A percentile compares a stretch with the other conserved stretches of the same genome.
phyloP scores from a whole-genome alignment of 2,888 invertebrate genomes.

The Heliconius aoede region DNA sequence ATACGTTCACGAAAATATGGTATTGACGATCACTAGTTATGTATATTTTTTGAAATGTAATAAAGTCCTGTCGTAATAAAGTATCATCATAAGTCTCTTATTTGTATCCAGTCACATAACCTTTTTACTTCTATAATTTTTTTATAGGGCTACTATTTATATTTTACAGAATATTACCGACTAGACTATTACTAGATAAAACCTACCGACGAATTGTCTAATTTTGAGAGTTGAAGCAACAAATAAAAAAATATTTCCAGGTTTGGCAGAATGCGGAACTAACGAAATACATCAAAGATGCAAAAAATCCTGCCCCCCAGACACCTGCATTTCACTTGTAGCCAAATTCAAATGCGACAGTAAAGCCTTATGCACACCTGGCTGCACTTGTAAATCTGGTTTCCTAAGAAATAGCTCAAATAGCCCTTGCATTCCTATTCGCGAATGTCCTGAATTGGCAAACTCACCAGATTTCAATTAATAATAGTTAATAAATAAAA shows the following conservation, averaged over 20 bases:
- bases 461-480: constrained; percentile 39
- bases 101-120: neutral
- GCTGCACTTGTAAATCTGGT: constrained; percentile 55
- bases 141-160: no score
- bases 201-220: neutral
- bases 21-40: neutral
- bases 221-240: neutral
- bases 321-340: constrained; percentile 50
- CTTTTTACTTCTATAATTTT: neutral
- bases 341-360: constrained; percentile 49
- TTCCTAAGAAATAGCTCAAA: constrained; percentile 49
- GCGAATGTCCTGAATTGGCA: constrained; percentile 50
- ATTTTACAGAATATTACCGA: neutral
- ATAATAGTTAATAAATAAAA: constrained; percentile 1
- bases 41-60: neutral
- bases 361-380: constrained; percentile 42
- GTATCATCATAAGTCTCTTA: constrained; percentile 4
- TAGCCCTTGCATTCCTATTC: constrained; percentile 52
- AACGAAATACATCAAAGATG: constrained; percentile 52
- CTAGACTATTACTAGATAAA: no score
- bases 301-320: constrained; percentile 53
- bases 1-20: no score
- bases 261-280: constrained; percentile 7
- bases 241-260: constrained; percentile 6
- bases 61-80: neutral